phyloP scores from a whole-genome alignment of 2,888 invertebrate species.

The Aelia acuminata region DNA sequence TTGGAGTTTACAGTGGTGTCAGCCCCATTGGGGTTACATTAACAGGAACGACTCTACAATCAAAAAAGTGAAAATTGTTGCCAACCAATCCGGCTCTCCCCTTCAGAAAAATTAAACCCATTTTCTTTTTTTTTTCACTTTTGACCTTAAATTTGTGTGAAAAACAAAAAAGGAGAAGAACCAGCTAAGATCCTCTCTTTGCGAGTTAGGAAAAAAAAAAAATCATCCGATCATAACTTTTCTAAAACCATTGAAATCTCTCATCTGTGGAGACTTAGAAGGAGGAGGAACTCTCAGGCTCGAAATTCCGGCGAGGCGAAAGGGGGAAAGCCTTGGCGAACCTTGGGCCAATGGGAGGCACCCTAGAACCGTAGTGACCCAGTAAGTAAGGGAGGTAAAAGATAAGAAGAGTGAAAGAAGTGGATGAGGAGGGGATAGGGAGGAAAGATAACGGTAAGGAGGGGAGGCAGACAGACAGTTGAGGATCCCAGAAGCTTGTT shows the following conservation, averaged over 20 bases:
- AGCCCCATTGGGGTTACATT: too few species aligned
- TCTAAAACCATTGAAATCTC: neutral
- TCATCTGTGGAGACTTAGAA: neutral
- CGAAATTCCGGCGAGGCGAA: conserved; percentile 17
- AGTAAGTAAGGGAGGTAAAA: conserved; percentile 12
- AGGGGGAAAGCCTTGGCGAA: conserved; percentile 18
- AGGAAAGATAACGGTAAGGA: conserved; percentile 50
- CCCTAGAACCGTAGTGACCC: conserved; percentile 2
- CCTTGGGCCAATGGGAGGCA: conserved; percentile 6
- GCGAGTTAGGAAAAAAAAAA: too few species aligned
- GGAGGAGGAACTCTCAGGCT: neutral
- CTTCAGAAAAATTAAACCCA: too few species aligned
- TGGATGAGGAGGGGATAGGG: conserved; percentile 26
- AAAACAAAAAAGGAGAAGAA: too few species aligned
- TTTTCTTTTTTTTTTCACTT: too few species aligned
- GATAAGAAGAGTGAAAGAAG: conserved; percentile 46
- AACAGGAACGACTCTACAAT: too few species aligned
- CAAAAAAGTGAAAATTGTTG: too few species aligned
- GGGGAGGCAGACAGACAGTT: conserved; percentile 30
- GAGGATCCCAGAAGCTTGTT: neutral
- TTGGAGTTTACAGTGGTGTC: too few species aligned
- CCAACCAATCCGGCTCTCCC: too few species aligned
- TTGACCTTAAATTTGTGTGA: too few species aligned
- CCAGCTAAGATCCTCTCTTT: too few species aligned
- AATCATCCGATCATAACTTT: too few species aligned